These are phyloP conservation scores for Eumerus sabulonum DNA, from an alignment of 2,888 invertebrate species.

Conservation along the genomic window DNA sequence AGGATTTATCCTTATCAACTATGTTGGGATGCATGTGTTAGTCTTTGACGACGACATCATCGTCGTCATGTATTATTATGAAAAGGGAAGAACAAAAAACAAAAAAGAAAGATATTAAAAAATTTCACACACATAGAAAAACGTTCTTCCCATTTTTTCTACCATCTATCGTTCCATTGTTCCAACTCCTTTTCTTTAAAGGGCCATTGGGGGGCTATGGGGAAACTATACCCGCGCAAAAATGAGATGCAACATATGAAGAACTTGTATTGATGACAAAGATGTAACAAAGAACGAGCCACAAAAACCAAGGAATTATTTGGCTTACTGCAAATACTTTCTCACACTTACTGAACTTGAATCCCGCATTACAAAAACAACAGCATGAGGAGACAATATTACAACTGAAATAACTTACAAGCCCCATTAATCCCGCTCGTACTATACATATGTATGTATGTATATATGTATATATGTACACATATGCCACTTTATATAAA, in stretches of 20 bases:
- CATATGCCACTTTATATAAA: no score
- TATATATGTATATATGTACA: no score
- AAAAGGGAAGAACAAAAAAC: conserved; percentile 16
- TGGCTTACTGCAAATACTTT: conserved; percentile 7
- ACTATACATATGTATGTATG: no score
- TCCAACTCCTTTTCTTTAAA: conserved; percentile 46
- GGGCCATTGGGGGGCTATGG: conserved; percentile 11
- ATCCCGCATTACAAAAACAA: neutral
- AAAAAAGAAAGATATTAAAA: conserved; percentile 47
- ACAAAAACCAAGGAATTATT: conserved; percentile 9
- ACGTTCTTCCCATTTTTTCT: conserved; percentile 49
- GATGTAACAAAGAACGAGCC: conserved; percentile 23
- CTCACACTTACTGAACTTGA: conserved; percentile 18
- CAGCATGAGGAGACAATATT: neutral
- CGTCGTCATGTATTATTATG: conserved; percentile 35
- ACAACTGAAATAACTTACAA: neutral
- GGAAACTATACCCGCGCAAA: conserved; percentile 29
- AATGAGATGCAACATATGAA: conserved; percentile 57
- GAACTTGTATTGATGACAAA: conserved; percentile 31
- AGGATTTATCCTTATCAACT: conserved; percentile 66
- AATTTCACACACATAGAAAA: conserved; percentile 59
- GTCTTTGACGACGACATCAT: conserved; percentile 50
- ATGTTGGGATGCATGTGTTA: conserved; percentile 64
- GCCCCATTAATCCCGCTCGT: no score
- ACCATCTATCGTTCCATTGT: conserved; percentile 64